Conservation (phyloP, 92 coral and sea anemone species). For the Porites cylindrica region DNA sequence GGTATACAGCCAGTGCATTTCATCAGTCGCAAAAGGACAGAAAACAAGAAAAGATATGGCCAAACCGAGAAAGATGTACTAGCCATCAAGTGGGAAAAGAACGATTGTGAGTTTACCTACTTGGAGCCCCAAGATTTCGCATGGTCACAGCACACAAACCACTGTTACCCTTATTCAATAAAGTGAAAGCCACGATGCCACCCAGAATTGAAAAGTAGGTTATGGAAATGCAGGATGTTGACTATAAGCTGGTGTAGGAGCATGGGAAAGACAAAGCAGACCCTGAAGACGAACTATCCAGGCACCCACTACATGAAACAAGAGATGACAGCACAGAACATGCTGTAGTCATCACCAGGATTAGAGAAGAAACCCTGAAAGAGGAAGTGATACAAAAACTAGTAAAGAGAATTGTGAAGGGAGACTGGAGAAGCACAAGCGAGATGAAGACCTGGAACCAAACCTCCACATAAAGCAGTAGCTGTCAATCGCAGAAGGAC, state of each 20-base stretch:
- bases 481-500: too few relatives aligned
- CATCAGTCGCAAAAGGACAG: too few relatives aligned
- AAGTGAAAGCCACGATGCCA: background rate
- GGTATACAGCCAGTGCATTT: constrained; percentile 36
- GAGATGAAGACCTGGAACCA: constrained; percentile 24
- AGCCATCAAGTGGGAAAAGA: constrained; percentile 37
- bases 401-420: constrained; percentile 41
- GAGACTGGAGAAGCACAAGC: constrained; percentile 43
- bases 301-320: constrained; percentile 65
- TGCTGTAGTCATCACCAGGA: constrained; percentile 1
- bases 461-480: too few relatives aligned
- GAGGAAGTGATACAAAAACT: constrained; percentile 35
- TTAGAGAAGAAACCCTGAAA: constrained; percentile 39
- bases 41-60: too few relatives aligned
- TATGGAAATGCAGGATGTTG: constrained; percentile 18
- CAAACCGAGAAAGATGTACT: too few relatives aligned
- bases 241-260: constrained; percentile 2
- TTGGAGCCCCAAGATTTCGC: constrained; percentile 21
- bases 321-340: constrained; percentile 47
- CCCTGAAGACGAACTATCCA: constrained; percentile 51
- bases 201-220: constrained; percentile 32
- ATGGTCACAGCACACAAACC: too few relatives aligned
- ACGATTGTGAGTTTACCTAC: constrained; percentile 70
- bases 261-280: constrained; percentile 56
- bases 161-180: too few relatives aligned